Percentiles rank a stretch among this genome's conserved stretches.
Conservation (phyloP, 2,113 vertebrate species). For the Crocuta crocuta region DNA sequence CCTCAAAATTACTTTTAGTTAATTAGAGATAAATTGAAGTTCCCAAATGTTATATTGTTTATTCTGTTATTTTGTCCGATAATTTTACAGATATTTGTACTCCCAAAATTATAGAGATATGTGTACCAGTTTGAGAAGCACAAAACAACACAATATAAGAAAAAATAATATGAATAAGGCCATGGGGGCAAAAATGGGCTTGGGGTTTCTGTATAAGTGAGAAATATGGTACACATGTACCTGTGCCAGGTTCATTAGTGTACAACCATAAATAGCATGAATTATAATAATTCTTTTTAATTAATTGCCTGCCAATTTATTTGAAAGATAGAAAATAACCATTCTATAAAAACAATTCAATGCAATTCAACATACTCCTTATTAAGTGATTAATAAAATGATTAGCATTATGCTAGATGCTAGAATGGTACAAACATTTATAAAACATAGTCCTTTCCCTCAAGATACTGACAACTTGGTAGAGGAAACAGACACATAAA, state of each 20-base stretch:
- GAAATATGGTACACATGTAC: fast-evolving
- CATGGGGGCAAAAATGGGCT: background rate
- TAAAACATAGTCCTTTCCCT: background rate
- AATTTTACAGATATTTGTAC: background rate
- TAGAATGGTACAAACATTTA: background rate
- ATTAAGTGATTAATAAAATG: background rate
- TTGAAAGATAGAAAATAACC: background rate
- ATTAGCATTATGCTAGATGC: background rate
- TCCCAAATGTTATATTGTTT: background rate
- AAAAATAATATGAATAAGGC: background rate
- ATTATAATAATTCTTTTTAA: background rate
- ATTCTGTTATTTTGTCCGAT: background rate
- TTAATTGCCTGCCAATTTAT: background rate
- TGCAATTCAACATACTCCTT: background rate
- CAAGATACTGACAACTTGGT: background rate
- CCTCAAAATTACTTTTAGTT: background rate
- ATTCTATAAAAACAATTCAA: background rate
- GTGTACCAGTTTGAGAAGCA: background rate
- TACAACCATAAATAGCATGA: background rate
- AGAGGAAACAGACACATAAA: background rate
- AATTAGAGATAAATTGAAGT: background rate
- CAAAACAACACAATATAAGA: background rate
- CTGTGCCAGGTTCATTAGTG: fast-evolving
- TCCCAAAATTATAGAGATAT: background rate
- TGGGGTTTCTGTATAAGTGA: background rate